Percentiles rank a stretch among this genome's conserved stretches.
These are phyloP conservation scores for Spongia lamella DNA, from an alignment of 37 sponge, comb jelly and placozoan species.

Conservation along the genomic window DNA sequence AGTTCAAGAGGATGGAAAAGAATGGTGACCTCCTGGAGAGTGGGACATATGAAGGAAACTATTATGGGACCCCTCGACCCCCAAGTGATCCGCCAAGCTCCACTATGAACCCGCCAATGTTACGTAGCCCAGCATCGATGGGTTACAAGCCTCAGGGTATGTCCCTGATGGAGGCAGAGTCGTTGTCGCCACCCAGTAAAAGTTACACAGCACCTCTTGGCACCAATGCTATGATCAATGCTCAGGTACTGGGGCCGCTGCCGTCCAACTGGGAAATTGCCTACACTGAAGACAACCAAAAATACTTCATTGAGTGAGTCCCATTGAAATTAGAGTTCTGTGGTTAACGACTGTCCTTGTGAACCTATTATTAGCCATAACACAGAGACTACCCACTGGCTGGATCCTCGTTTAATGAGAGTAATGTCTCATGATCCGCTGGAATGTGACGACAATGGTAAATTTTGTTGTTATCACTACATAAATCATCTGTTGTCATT, in stretches of 20 bases:
- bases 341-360: not conserved
- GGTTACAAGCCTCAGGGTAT: slow-evolving; percentile 56
- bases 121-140: slow-evolving; percentile 40
- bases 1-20: slow-evolving; percentile 82
- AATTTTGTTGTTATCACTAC: slow-evolving; percentile 15
- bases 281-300: slow-evolving; percentile 92
- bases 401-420: slow-evolving; percentile 87
- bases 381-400: slow-evolving; percentile 93
- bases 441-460: slow-evolving; percentile 87
- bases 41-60: slow-evolving; percentile 80
- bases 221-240: not conserved
- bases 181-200: slow-evolving; percentile 9
- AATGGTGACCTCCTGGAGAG: slow-evolving; percentile 86
- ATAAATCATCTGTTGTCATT: slow-evolving; percentile 3
- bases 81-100: slow-evolving; percentile 67
- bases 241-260: slow-evolving; percentile 83
- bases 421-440: slow-evolving; percentile 65
- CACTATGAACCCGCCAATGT: slow-evolving; percentile 31
- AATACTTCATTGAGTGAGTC: slow-evolving; percentile 97
- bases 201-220: not conserved
- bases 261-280: slow-evolving; percentile 96
- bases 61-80: slow-evolving; percentile 95
- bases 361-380: slow-evolving; percentile 73
- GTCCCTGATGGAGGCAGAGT: slow-evolving; percentile 18
- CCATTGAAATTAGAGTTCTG: not conserved